phyloP scores from a whole-genome alignment of 2,888 invertebrate species.

The Andrena camellia region DNA sequence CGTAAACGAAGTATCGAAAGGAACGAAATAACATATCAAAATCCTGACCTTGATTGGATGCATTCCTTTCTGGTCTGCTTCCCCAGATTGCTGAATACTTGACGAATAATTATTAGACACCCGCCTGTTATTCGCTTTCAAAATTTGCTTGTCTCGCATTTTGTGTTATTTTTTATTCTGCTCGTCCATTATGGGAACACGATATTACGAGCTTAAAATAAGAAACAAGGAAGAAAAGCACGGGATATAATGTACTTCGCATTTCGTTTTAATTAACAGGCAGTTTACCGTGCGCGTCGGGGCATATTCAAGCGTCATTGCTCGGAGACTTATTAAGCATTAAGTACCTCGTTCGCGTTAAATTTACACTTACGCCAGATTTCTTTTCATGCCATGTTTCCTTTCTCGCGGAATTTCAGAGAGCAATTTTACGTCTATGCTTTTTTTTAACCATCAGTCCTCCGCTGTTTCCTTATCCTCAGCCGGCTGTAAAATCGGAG shows the following conservation, averaged over 20 bases:
- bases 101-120: background rate
- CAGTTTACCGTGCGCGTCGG: background rate
- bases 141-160: background rate
- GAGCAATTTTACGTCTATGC: background rate
- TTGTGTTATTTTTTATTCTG: background rate
- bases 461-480: too few relatives aligned
- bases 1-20: background rate
- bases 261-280: conserved; percentile 37
- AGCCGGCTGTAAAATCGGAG: too few relatives aligned
- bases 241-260: background rate
- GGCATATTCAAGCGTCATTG: background rate
- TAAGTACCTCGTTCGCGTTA: conserved; percentile 8
- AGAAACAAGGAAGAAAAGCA: background rate
- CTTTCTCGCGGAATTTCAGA: background rate
- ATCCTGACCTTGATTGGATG: background rate
- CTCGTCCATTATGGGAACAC: too few relatives aligned
- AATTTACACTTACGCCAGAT: conserved; percentile 3
- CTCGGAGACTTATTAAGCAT: background rate
- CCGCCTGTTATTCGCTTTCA: background rate
- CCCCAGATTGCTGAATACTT: background rate
- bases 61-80: background rate
- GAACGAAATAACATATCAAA: background rate
- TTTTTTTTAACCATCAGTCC: background rate
- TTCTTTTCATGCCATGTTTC: background rate
- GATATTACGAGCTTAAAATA: conserved; percentile 1